Base-by-base conservation (phyloP, 2,888 invertebrate species). In the Spisula solida region DNA sequence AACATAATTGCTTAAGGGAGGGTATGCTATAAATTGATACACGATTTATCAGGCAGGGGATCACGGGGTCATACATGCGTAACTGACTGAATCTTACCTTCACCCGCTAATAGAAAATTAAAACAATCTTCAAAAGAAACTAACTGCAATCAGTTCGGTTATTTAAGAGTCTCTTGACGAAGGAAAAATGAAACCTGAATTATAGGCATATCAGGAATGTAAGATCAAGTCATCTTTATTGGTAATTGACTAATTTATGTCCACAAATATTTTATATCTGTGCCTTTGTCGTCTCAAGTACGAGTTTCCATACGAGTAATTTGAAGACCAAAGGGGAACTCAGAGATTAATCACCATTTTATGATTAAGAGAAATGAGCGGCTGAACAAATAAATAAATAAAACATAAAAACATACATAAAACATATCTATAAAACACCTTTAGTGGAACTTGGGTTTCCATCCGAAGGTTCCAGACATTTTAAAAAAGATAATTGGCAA, bases 231-330 rank as follows among this genome's bases (percentile, higher is more conserved):
- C 25, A 66, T 66, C 10, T 10, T 25, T 25, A 66, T 25, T 66
- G 60, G n/a, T n/a, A 25, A 66, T 66, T 66, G 20, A 66, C 60
- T 66, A 25, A 66, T 66, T 66, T 66, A 66, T 66, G 60, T 66
- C 60, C 25, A 4, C n/a, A n/a, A 25, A 66, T 66, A n/a, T 66
- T 66, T 66, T 25, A 66, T 66, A n/a, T 25, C n/a, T 10, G 25
- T 25, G 5, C 25, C 60, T 66, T 66, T 66, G 60, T 66, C 25
- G 25, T 25, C 60, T 12, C 25, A 66, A 25, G 10, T 41, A 41
- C 41, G 41, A 2, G 4, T 41, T 66, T 66, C 1, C n/a, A 66
- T 66, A n/a, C 60, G 25, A 66, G 60, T 25, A 66, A 25, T n/a
- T 66, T n/a, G 10, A 10, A 10, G 60, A 66, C 60, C 60, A 66